These are phyloP conservation scores for Panagrolaimus sp. DNA, from an alignment of 1,140 invertebrate species.

Conservation along the genomic window DNA sequence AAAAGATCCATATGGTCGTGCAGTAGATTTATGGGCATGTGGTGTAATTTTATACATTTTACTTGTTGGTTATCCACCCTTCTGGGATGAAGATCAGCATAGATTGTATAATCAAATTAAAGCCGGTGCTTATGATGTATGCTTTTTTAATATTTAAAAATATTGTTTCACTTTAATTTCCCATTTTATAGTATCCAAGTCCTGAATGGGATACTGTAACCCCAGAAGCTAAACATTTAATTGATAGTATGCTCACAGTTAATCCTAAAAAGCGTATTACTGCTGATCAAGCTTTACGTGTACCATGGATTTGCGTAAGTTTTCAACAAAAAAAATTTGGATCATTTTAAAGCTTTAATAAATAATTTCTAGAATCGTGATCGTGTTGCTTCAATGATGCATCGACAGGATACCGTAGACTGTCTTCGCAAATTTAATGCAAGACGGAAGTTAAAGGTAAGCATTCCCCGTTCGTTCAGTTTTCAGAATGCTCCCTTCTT, in stretches of 20 bases:
- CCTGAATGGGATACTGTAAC: constrained; percentile 99
- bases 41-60: constrained; percentile 99
- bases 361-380: constrained; percentile 79
- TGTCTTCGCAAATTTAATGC: constrained; percentile 99
- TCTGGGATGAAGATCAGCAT: constrained; percentile 99
- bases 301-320: constrained; percentile 97
- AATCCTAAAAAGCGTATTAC: constrained; percentile 97
- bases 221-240: constrained; percentile 96
- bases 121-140: constrained; percentile 94
- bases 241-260: constrained; percentile 98
- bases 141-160: constrained; percentile 58
- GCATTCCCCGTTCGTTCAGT: constrained; percentile 33
- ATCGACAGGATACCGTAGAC: constrained; percentile 99
- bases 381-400: constrained; percentile 92
- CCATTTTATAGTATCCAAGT: constrained; percentile 78
- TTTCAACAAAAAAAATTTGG: neutral
- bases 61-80: constrained; percentile 97
- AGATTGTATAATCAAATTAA: constrained; percentile 98
- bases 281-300: constrained; percentile 91
- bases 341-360: neutral
- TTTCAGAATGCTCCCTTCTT: too few relatives aligned
- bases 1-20: constrained; percentile 99
- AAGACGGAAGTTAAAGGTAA: constrained; percentile 91
- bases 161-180: neutral
- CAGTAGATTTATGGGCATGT: constrained; percentile 99